Evolutionary conservation across 2,888 invertebrate genomes (phyloP).

Genomic region (Dexiosoma caninum): DNA sequence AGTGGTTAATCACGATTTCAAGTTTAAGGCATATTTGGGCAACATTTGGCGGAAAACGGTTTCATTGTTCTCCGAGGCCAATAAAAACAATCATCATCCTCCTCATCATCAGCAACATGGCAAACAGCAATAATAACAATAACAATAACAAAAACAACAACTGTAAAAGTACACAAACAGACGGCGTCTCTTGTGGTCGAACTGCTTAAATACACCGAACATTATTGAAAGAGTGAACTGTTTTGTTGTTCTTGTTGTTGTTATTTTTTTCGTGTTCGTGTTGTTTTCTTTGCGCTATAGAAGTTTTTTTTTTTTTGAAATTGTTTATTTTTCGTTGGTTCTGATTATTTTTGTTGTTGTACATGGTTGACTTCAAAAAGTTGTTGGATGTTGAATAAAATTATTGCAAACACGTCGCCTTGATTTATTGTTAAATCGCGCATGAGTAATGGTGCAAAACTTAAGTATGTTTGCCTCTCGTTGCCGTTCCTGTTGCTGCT

Average conservation of each 20-base stretch:
- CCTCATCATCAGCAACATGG: constrained; percentile 50
- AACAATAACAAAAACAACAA: constrained; percentile 34
- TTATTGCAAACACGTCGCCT: constrained; percentile 77
- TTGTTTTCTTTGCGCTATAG: constrained; percentile 15
- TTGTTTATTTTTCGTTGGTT: constrained; percentile 41
- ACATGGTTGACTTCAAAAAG: constrained; percentile 58
- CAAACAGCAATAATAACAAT: constrained; percentile 35
- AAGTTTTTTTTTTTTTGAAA: constrained; percentile 35
- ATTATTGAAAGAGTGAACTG: constrained; percentile 53
- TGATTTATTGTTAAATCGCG: constrained; percentile 77
- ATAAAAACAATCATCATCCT: constrained; percentile 61
- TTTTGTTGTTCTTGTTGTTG: constrained; percentile 34
- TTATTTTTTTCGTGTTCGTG: background rate
- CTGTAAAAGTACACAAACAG: constrained; percentile 6
- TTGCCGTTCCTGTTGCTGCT: constrained; percentile 57
- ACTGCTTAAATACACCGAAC: constrained; percentile 41
- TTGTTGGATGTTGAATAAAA: constrained; percentile 72
- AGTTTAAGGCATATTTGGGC: constrained; percentile 64
- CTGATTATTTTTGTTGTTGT: constrained; percentile 41
- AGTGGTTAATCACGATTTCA: constrained; percentile 63
- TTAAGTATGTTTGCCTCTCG: constrained; percentile 57
- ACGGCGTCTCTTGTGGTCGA: constrained; percentile 50
- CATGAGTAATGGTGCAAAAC: constrained; percentile 75
- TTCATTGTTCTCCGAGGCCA: constrained; percentile 72
- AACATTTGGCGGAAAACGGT: constrained; percentile 72